Evolutionary conservation across 1,140 invertebrate genomes (phyloP).

Genomic region (Cepaea nemoralis): DNA sequence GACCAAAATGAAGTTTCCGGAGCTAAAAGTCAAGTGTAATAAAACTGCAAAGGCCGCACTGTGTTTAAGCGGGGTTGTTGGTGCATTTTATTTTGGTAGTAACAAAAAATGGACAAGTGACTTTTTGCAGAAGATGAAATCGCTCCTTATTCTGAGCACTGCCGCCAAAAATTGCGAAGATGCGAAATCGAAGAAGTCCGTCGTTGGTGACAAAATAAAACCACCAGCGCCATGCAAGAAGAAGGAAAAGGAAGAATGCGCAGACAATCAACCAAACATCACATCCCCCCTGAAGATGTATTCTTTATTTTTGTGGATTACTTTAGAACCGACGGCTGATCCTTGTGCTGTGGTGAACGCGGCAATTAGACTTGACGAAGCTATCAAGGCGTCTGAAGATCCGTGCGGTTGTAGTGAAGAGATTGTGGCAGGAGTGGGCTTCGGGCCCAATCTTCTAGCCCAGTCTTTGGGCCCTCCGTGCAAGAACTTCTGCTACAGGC

Average conservation of each 20-base stretch:
- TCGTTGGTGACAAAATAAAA: not conserved
- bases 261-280: conserved; percentile 18
- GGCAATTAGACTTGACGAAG: conserved; percentile 4
- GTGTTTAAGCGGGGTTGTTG: not conserved
- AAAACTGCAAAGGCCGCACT: not conserved
- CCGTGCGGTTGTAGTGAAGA: conserved; percentile 14
- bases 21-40: not conserved
- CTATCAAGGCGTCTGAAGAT: conserved; percentile 16
- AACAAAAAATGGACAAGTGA: not conserved
- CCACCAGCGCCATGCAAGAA: not conserved
- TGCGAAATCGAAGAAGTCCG: not conserved
- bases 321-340: conserved; percentile 14
- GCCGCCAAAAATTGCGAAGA: not conserved
- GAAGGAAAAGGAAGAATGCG: not conserved
- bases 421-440: conserved; percentile 34
- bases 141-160: not conserved
- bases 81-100: not conserved
- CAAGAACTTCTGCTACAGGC: conserved; percentile 39
- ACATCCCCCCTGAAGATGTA: conserved; percentile 15
- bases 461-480: conserved; percentile 8
- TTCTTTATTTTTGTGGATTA: conserved; percentile 36
- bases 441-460: conserved; percentile 32
- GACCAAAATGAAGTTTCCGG: not conserved
- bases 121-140: not conserved
- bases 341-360: not conserved